Base-by-base conservation (phyloP, 2,113 vertebrate species). In the Psettodes erumei region DNA sequence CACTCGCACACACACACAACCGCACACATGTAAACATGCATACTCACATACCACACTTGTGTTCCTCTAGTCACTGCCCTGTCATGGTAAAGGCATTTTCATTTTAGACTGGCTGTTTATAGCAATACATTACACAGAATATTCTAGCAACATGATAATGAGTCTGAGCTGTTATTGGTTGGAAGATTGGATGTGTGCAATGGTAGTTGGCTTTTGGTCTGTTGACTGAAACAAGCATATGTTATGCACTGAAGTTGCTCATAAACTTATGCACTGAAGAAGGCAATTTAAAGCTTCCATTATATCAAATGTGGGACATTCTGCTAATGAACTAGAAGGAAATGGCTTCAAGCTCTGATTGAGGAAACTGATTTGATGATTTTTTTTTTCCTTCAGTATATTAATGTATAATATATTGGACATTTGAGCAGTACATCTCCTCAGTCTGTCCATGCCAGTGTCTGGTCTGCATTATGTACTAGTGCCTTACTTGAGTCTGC, bases 401-500 rank as follows among this genome's bases (percentile, higher is more conserved):
- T 70, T 75, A 42, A 58, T 40, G 42, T 73, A 8, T 62, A 61
- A 38, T 65, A 50, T 71, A 75, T 79, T 48, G 68, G 25, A 81
- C 56, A 70, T 67, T 40, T 58, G 48, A 65, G 59, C 67, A 48
- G 65, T 69, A 27, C 58, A 75, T 71, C 70, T 82, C 68, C 61
- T 78, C 42, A 58, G 64, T 88, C 66, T 75, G 51, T 82, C 66
- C 55, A 35, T 51, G 53, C 79, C 82, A 75, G 71, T 78, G 83
- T 93, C 84, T 86, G 90, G 82, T 88, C 91, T 90, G 90, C 87
- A 84, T 92, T 79, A 83, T 91, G 86, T 92, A 90, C 77, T 93
- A 93, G 94, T 95, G 94, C 94, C 94, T 95, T 95, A 95, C 77
- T 92, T 82, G 89, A 91, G 90, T 86, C 88, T 90, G 89, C 70